phyloP scores from a whole-genome alignment of 92 coral and sea anemone species.

The Isaurus tuberculatus region DNA sequence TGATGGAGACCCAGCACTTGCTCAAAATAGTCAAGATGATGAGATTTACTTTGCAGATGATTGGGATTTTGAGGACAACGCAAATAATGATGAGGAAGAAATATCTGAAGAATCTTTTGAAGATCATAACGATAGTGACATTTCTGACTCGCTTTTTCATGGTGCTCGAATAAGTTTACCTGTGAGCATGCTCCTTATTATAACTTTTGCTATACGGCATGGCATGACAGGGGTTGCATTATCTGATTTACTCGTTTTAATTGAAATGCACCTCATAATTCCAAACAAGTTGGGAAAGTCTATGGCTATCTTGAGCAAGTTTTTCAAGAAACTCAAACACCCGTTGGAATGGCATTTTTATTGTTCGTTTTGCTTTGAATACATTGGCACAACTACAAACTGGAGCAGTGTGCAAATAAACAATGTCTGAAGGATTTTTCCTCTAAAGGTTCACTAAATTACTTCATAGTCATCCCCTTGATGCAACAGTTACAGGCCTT shows the following conservation, averaged over 20 bases:
- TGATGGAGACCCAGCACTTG: no score
- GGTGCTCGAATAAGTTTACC: constrained; percentile 39
- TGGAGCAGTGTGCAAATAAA: constrained; percentile 51
- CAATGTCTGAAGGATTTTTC: constrained; percentile 59
- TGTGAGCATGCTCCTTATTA: constrained; percentile 31
- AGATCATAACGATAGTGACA: background rate
- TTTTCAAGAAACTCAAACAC: constrained; percentile 60
- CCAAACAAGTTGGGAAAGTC: constrained; percentile 61
- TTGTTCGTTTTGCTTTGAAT: constrained; percentile 63
- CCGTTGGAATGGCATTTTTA: constrained; percentile 68
- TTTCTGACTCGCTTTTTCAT: constrained; percentile 2
- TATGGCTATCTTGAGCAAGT: constrained; percentile 34
- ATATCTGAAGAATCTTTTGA: no score
- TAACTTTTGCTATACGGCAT: constrained; percentile 31
- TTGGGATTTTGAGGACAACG: no score
- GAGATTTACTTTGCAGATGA: no score
- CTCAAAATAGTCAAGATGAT: no score
- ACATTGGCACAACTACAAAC: constrained; percentile 53
- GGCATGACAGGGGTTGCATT: constrained; percentile 65
- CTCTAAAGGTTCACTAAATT: constrained; percentile 42
- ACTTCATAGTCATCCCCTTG: constrained; percentile 72
- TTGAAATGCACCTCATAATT: constrained; percentile 53
- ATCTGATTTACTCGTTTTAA: constrained; percentile 55
- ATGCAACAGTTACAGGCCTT: constrained; percentile 60
- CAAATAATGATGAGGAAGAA: no score